Conservation (phyloP, 1,140 invertebrate genomes). For the Drosophila azteca region DNA sequence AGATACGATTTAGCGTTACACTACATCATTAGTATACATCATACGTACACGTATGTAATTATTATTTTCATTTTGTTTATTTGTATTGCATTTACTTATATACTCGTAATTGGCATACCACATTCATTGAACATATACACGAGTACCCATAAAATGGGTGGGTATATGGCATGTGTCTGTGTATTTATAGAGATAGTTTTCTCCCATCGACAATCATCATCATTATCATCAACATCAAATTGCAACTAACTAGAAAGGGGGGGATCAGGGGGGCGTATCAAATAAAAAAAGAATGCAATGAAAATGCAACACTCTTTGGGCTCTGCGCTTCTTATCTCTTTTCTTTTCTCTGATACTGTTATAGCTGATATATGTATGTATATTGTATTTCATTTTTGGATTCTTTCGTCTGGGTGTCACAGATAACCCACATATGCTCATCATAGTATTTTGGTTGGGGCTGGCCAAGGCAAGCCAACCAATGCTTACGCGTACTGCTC, state of each 20-base stretch:
- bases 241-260: conserved; percentile 49
- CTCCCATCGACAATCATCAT: conserved; percentile 20
- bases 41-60: conserved; percentile 24
- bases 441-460: no score
- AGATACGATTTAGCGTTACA: conserved; percentile 38
- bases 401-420: background rate
- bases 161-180: conserved; percentile 5
- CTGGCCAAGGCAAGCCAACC: no score
- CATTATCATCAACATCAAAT: conserved; percentile 17
- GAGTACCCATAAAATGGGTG: conserved; percentile 3
- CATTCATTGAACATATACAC: conserved; percentile 19
- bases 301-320: no score
- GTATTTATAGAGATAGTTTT: conserved; percentile 20
- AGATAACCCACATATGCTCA: no score
- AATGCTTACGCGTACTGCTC: no score
- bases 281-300: conserved; percentile 7
- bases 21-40: conserved; percentile 36
- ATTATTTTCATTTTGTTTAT: conserved; percentile 13
- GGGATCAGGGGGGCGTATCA: conserved; percentile 10
- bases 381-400: no score
- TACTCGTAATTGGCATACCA: conserved; percentile 44
- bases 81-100: conserved; percentile 48
- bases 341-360: background rate
- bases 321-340: no score
- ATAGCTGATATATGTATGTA: background rate